Conservation (phyloP, 1,140 invertebrate genomes). For the Eulimnadia texana region DNA sequence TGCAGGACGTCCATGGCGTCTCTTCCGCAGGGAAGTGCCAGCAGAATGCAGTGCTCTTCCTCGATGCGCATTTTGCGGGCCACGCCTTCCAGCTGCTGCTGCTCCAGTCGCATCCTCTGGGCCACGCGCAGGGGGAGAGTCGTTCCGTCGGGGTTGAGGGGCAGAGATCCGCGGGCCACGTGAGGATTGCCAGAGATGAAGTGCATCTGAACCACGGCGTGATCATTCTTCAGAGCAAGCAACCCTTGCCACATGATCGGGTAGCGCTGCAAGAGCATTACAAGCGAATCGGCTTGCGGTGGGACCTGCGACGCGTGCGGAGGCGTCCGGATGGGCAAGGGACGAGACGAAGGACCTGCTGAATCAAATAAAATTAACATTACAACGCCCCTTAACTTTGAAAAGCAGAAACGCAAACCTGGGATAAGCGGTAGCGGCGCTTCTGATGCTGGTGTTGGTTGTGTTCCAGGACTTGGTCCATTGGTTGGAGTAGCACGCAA, state of each 20-base stretch:
- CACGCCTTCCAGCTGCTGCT: slow-evolving; percentile 84
- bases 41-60: slow-evolving; percentile 87
- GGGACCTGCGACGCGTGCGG: slow-evolving; percentile 55
- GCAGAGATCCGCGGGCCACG: slow-evolving; percentile 67
- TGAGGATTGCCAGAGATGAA: slow-evolving; percentile 84
- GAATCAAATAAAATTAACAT: slow-evolving; percentile 30
- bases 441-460: slow-evolving; percentile 3
- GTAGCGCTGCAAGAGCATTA: slow-evolving; percentile 66
- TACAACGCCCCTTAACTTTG: neutral
- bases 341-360: neutral
- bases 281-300: slow-evolving; percentile 59
- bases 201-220: slow-evolving; percentile 94
- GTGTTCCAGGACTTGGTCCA: neutral
- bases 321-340: slow-evolving; percentile 35
- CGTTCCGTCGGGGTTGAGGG: slow-evolving; percentile 53
- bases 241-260: slow-evolving; percentile 94
- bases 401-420: too few relatives aligned
- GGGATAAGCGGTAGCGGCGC: neutral
- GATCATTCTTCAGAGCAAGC: slow-evolving; percentile 87
- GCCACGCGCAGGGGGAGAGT: slow-evolving; percentile 75
- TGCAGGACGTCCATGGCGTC: slow-evolving; percentile 83
- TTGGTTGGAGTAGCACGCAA: neutral
- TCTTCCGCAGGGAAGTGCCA: slow-evolving; percentile 85
- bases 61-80: slow-evolving; percentile 91
- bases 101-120: slow-evolving; percentile 90